A percentile compares a stretch with the other conserved stretches of the same genome.
phyloP scores from a whole-genome alignment of 2,888 invertebrate species.

The Apamea monoglypha region DNA sequence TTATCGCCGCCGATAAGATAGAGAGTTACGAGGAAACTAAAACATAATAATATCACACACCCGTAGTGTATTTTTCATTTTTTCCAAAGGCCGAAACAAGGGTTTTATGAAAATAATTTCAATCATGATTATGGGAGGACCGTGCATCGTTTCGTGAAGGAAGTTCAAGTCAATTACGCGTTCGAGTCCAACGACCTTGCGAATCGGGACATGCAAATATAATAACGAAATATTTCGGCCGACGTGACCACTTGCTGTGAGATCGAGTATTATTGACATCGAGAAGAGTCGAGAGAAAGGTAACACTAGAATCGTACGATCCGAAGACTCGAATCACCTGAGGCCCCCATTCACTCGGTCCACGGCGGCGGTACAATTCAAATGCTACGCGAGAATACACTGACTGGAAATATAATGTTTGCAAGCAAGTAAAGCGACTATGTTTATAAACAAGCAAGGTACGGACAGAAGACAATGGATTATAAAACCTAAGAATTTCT shows the following conservation, averaged over 20 bases:
- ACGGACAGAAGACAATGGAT: constrained; percentile 77
- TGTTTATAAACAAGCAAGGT: constrained; percentile 83
- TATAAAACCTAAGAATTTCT: constrained; percentile 63
- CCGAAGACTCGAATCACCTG: constrained; percentile 73
- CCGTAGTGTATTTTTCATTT: constrained; percentile 64
- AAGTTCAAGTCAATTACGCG: constrained; percentile 63
- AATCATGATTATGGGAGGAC: constrained; percentile 11
- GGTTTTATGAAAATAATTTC: constrained; percentile 26
- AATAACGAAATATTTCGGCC: constrained; percentile 56
- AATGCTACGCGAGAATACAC: constrained; percentile 76
- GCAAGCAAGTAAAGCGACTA: constrained; percentile 78
- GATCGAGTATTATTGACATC: constrained; percentile 75
- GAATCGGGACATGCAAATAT: constrained; percentile 65
- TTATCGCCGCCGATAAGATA: constrained; percentile 89
- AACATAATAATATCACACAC: constrained; percentile 71
- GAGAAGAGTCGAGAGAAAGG: constrained; percentile 74
- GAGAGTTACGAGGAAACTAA: constrained; percentile 68
- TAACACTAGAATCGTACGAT: constrained; percentile 70
- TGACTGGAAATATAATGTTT: constrained; percentile 75
- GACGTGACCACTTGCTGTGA: constrained; percentile 62
- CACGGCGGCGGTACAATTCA: constrained; percentile 72
- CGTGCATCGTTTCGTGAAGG: constrained; percentile 20
- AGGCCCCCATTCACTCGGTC: constrained; percentile 72
- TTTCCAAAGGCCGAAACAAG: constrained; percentile 53
- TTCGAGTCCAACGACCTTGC: constrained; percentile 74